These are phyloP conservation scores for Brachionus rotundiformis DNA, from an alignment of 1,140 invertebrate genomes.

Conservation along the genomic window DNA sequence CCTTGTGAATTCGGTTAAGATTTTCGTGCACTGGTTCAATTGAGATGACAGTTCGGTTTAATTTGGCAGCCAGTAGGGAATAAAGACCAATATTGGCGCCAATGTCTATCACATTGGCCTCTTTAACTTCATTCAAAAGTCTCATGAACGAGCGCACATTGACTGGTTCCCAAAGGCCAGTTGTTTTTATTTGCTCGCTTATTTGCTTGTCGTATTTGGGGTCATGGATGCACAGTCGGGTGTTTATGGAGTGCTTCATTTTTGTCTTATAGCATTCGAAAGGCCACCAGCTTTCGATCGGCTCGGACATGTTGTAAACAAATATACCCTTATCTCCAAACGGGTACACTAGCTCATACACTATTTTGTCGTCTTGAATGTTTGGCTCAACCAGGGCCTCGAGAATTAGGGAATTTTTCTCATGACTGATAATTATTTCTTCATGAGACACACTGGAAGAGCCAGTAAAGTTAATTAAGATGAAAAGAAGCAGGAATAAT, in stretches of 20 bases:
- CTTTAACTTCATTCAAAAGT: neutral
- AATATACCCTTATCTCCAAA: slow-evolving; percentile 39
- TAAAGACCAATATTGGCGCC: slow-evolving; percentile 47
- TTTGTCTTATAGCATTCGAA: slow-evolving; percentile 40
- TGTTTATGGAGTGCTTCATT: slow-evolving; percentile 41
- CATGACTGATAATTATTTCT: neutral
- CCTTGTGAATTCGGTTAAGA: slow-evolving; percentile 25
- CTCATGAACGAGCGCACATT: slow-evolving; percentile 27
- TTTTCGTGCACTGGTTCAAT: slow-evolving; percentile 44
- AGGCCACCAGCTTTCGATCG: slow-evolving; percentile 43
- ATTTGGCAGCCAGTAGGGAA: slow-evolving; percentile 12
- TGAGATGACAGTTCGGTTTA: slow-evolving; percentile 27
- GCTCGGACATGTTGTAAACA: slow-evolving; percentile 48
- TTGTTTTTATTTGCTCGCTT: slow-evolving; percentile 30
- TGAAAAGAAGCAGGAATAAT: neutral
- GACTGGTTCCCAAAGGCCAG: slow-evolving; percentile 30
- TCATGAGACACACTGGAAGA: neutral
- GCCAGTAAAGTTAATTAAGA: neutral
- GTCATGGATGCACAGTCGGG: slow-evolving; percentile 23
- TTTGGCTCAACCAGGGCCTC: neutral
- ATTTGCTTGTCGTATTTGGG: slow-evolving; percentile 35
- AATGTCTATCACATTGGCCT: slow-evolving; percentile 32
- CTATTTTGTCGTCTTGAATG: neutral
- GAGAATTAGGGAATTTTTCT: neutral
- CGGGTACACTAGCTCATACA: slow-evolving; percentile 7